Conservation (phyloP, 2,113 vertebrate genomes). For the Ictidomys tridecemlineatus region DNA sequence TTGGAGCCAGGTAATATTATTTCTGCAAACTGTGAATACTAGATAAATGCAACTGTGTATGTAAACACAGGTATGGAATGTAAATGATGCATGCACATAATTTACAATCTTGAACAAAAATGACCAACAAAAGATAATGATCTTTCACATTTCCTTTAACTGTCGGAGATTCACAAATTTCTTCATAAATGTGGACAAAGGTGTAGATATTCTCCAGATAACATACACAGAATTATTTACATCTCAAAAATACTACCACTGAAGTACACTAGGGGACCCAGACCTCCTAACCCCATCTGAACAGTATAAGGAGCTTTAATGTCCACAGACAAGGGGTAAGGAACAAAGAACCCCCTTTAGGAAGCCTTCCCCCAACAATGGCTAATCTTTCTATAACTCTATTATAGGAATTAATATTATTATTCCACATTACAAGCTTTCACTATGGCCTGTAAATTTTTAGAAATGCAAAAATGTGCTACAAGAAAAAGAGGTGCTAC, state of each 20-base stretch:
- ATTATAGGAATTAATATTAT: background rate
- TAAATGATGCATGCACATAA: background rate
- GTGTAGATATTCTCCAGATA: background rate
- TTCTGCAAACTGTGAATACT: background rate
- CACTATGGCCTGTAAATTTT: background rate
- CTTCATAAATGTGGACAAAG: background rate
- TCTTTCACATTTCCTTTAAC: background rate
- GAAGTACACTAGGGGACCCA: background rate
- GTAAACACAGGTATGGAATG: background rate
- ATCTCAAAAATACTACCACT: background rate
- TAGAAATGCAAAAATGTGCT: background rate
- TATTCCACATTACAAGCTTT: background rate
- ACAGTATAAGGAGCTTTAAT: background rate
- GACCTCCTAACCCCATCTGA: background rate
- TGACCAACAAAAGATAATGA: background rate
- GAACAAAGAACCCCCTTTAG: background rate
- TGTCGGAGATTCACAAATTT: background rate
- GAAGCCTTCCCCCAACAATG: background rate
- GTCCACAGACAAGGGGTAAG: background rate
- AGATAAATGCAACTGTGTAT: background rate
- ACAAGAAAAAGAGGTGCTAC: background rate
- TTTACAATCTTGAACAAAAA: background rate
- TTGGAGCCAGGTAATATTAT: background rate
- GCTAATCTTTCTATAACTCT: background rate
- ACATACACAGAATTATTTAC: background rate